Percentiles rank a stretch among this genome's conserved stretches.
phyloP scores from a whole-genome alignment of 1,140 invertebrate species.

The Drosophila orena region DNA sequence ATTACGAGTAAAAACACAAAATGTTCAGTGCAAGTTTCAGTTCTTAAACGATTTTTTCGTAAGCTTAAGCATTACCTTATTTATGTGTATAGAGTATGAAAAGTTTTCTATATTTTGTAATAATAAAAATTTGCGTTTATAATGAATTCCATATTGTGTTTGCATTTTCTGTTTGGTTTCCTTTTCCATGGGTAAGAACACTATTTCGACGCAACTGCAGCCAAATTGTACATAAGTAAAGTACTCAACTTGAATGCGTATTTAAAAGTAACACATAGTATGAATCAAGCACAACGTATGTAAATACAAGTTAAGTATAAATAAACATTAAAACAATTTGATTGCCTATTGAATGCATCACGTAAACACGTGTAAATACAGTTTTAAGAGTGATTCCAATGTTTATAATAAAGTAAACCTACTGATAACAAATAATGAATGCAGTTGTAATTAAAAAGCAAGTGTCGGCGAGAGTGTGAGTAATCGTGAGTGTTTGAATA shows the following conservation, averaged over 20 bases:
- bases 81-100: slow-evolving; percentile 76
- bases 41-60: slow-evolving; percentile 70
- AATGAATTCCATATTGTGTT: slow-evolving; percentile 39
- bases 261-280: slow-evolving; percentile 23
- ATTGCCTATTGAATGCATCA: slow-evolving; percentile 59
- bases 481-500: slow-evolving; percentile 16
- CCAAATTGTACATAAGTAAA: slow-evolving; percentile 54
- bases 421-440: slow-evolving; percentile 64
- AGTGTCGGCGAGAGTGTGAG: slow-evolving; percentile 30
- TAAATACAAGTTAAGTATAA: slow-evolving; percentile 57
- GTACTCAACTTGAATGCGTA: slow-evolving; percentile 26
- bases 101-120: slow-evolving; percentile 80
- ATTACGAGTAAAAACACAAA: slow-evolving; percentile 45
- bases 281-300: slow-evolving; percentile 36
- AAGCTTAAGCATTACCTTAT: slow-evolving; percentile 79
- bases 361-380: slow-evolving; percentile 72
- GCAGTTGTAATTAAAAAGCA: slow-evolving; percentile 37
- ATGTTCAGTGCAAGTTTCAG: slow-evolving; percentile 79
- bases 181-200: background rate
- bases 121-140: slow-evolving; percentile 81
- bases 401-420: slow-evolving; percentile 69
- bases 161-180: slow-evolving; percentile 16
- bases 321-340: slow-evolving; percentile 37
- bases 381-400: slow-evolving; percentile 48
- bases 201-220: slow-evolving; percentile 17